Base-by-base conservation (phyloP, 1,140 invertebrate species). In the Diuraphis noxia region DNA sequence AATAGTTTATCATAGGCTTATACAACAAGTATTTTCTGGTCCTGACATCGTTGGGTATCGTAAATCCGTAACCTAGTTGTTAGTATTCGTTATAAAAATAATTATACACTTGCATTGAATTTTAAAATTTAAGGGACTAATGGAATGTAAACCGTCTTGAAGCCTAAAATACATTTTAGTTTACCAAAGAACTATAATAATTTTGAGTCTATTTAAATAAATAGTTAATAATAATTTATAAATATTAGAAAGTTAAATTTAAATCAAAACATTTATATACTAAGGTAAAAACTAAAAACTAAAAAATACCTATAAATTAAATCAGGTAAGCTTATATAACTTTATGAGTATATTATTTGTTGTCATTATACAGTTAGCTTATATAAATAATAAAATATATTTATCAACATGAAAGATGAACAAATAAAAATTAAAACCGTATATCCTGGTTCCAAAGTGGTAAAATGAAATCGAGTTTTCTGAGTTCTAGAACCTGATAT, bases 11-110 rank as follows among this genome's bases (percentile, higher is more conserved):
- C n/a, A 40, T 82, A 82, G 81, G 40, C 40, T 43, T 49, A 46
- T 46, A 49, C 19, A 49, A 34, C n/a, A 49, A 86, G 19, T 85
- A 46, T 34, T 46, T 85, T 49, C 43, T 86, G 43, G 84, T 21
- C 9, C 43, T 49, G 34, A 30, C 46, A 87, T 2, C 10, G 36
- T 56, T 87, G 49, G 6, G 30, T 85, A 85, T 49, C 9, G 19
- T 82, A 49, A 49, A 49, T 25, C 13, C 38, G 19, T 56, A 87
- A 56, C 85, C 85, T 49, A 86, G 84, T 86, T 86, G 84, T 86
- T 86, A 52, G 49, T 87, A 87, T 56, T 38, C 23, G 85, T 52
- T 87, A 56, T 87, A 87, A 87, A 87, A 87, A 87, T 87, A n/a
- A n/a, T n/a, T n/a, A 87, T 87, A 87, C 46, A 52, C 46, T 34